Evolutionary conservation across 2,888 invertebrate species (phyloP).

Genomic region (Labia minor): DNA sequence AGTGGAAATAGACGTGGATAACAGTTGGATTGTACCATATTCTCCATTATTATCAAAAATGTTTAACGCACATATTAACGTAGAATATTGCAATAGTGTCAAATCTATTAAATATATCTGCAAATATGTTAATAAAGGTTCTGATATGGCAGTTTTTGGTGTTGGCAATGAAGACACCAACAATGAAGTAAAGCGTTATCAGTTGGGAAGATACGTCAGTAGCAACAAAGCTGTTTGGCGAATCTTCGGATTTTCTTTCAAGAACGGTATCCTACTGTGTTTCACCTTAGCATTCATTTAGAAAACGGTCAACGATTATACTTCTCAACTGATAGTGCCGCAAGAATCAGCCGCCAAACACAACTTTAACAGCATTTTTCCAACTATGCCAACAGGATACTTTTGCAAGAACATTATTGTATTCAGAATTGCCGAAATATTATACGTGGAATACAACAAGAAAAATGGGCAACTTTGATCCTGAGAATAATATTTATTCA

Average conservation of each 20-base stretch:
- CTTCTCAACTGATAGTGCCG: neutral
- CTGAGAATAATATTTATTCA: neutral
- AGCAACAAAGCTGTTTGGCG: neutral
- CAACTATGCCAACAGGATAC: neutral
- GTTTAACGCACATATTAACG: neutral
- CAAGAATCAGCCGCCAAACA: neutral
- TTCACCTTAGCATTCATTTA: neutral
- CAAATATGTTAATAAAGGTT: neutral
- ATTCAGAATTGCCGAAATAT: slow-evolving; percentile 32
- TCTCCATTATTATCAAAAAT: too few relatives aligned
- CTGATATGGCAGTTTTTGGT: neutral
- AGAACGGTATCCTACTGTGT: neutral
- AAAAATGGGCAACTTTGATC: neutral
- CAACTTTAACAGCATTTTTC: neutral
- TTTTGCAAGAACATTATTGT: slow-evolving; percentile 30
- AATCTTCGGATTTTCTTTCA: neutral
- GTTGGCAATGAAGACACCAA: too few relatives aligned
- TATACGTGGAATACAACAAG: slow-evolving; percentile 27
- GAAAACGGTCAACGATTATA: neutral
- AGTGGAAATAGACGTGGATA: too few relatives aligned
- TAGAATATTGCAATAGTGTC: neutral
- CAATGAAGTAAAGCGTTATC: too few relatives aligned
- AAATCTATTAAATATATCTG: neutral
- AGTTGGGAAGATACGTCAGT: neutral
- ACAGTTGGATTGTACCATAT: too few relatives aligned